phyloP scores from a whole-genome alignment of 2,113 vertebrate genomes.

The Tachysurus fulvidraco region DNA sequence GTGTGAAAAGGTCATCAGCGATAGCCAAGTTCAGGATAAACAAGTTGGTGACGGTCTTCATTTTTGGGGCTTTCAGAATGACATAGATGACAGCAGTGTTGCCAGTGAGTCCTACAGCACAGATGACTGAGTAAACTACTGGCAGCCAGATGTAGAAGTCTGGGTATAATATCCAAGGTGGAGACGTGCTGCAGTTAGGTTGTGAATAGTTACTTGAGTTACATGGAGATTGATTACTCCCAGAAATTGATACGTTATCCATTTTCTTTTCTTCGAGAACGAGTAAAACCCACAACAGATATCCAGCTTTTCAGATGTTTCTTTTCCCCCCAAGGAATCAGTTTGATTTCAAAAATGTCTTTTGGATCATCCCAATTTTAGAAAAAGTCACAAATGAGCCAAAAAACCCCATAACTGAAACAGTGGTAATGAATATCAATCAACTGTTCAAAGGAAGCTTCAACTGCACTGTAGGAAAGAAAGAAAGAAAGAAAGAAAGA shows the following conservation, averaged over 20 bases:
- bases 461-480: neutral
- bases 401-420: neutral
- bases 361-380: neutral
- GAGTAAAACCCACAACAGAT: neutral
- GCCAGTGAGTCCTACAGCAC: constrained; percentile 82
- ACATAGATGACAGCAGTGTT: constrained; percentile 88
- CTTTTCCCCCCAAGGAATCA: neutral
- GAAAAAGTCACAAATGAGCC: neutral
- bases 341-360: neutral
- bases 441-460: neutral
- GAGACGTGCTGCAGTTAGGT: neutral
- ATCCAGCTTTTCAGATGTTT: neutral
- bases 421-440: neutral
- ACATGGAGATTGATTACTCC: neutral
- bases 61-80: constrained; percentile 87
- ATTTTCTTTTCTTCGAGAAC: neutral
- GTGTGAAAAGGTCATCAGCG: constrained; percentile 82
- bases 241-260: constrained; percentile 16
- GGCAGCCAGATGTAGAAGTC: constrained; percentile 65
- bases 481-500: neutral
- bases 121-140: constrained; percentile 82
- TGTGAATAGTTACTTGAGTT: neutral
- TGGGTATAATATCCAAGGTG: constrained; percentile 10
- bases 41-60: constrained; percentile 90
- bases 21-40: constrained; percentile 89